phyloP scores from a whole-genome alignment of 2,113 vertebrate species.

The Saguinus imperator region DNA sequence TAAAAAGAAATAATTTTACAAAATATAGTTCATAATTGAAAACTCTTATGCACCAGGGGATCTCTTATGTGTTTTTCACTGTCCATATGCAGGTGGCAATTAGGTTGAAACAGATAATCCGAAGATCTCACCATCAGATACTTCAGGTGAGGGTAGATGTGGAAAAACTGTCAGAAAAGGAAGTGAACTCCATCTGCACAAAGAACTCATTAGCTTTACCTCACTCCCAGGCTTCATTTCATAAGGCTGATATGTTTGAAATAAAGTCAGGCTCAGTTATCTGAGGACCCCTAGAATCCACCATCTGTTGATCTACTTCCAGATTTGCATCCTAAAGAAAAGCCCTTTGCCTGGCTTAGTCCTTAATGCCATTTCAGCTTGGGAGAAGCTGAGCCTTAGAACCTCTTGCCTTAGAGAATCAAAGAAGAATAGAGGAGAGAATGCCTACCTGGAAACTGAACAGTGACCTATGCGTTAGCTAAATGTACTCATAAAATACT shows the following conservation, averaged over 20 bases:
- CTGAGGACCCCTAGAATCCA: background rate
- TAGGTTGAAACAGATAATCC: background rate
- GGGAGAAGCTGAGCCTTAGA: background rate
- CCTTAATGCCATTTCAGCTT: background rate
- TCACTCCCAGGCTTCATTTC: background rate
- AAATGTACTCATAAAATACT: background rate
- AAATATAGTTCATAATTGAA: background rate
- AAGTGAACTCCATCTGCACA: background rate
- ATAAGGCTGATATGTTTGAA: background rate
- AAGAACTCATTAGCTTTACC: background rate
- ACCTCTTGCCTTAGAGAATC: background rate
- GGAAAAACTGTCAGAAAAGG: background rate
- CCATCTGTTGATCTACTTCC: background rate
- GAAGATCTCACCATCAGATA: background rate
- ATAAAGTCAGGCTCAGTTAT: background rate
- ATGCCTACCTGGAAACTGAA: background rate
- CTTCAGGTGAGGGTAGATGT: background rate
- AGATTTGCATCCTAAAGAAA: background rate
- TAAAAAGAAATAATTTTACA: slow-evolving; percentile 2
- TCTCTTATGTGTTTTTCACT: background rate
- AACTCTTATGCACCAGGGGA: background rate
- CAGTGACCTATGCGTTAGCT: background rate
- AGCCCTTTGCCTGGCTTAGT: background rate
- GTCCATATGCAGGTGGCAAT: background rate
- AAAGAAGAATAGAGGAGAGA: background rate